Conservation (phyloP, 2,113 vertebrate genomes). For the Cyanoramphus novaezelandiae region DNA sequence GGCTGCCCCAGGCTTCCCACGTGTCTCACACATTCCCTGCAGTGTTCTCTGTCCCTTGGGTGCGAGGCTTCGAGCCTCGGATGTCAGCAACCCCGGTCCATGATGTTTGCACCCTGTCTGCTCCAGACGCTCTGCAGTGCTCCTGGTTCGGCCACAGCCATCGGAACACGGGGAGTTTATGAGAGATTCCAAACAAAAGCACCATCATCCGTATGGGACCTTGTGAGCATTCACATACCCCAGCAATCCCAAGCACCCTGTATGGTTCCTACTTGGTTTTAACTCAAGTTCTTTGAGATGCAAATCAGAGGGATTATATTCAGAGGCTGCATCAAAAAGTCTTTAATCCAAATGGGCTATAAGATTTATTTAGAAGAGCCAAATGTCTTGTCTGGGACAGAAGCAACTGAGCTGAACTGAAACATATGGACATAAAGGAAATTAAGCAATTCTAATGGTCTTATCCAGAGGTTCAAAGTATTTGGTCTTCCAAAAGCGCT, state of each 20-base stretch:
- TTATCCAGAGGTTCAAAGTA: slow-evolving; percentile 52
- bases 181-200: slow-evolving; percentile 37
- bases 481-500: slow-evolving; percentile 23
- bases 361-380: slow-evolving; percentile 62
- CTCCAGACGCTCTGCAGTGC: background rate
- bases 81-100: background rate
- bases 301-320: slow-evolving; percentile 59
- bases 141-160: background rate
- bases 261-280: slow-evolving; percentile 18
- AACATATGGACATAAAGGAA: slow-evolving; percentile 66
- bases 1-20: background rate
- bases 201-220: slow-evolving; percentile 54
- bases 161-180: background rate
- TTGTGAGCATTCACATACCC: background rate
- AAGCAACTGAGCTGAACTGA: slow-evolving; percentile 59
- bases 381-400: slow-evolving; percentile 65
- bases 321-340: slow-evolving; percentile 47
- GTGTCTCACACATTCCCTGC: background rate
- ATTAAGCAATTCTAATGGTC: slow-evolving; percentile 65
- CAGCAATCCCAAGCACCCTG: slow-evolving; percentile 9
- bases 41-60: background rate
- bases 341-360: slow-evolving; percentile 65
- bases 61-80: background rate
- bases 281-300: slow-evolving; percentile 64
- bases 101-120: background rate